Evolutionary conservation across 2,113 vertebrate species (phyloP).

Genomic region (Stictonetta naevosa): DNA sequence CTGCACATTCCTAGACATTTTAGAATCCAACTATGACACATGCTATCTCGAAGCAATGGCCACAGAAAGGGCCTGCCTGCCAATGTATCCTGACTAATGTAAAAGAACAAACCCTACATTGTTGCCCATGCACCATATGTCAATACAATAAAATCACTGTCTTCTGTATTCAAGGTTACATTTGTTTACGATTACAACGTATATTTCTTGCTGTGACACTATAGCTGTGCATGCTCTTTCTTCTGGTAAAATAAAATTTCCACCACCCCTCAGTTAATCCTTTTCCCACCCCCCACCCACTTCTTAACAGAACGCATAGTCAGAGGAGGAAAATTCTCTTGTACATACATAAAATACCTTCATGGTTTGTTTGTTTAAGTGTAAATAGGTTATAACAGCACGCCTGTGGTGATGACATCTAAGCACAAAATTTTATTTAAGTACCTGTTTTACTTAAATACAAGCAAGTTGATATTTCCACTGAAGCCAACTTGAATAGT

Average conservation of each 20-base stretch:
- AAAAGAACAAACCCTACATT: conserved; percentile 28
- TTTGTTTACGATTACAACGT: conserved; percentile 56
- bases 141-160: conserved; percentile 57
- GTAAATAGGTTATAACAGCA: background rate
- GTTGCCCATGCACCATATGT: background rate
- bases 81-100: background rate
- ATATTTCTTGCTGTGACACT: conserved; percentile 39
- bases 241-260: background rate
- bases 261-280: background rate
- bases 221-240: background rate
- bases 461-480: background rate
- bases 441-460: background rate
- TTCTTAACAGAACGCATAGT: background rate
- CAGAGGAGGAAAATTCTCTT: conserved; percentile 2
- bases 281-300: background rate
- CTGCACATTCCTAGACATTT: background rate
- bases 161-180: conserved; percentile 28
- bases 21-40: background rate
- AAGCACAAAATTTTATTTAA: background rate
- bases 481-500: background rate
- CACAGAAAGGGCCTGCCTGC: background rate
- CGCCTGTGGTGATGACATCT: background rate
- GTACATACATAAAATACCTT: background rate
- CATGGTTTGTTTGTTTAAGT: background rate
- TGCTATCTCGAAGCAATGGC: background rate